Conservation (phyloP, 2,113 vertebrate species). For the Odocoileus virginianus region DNA sequence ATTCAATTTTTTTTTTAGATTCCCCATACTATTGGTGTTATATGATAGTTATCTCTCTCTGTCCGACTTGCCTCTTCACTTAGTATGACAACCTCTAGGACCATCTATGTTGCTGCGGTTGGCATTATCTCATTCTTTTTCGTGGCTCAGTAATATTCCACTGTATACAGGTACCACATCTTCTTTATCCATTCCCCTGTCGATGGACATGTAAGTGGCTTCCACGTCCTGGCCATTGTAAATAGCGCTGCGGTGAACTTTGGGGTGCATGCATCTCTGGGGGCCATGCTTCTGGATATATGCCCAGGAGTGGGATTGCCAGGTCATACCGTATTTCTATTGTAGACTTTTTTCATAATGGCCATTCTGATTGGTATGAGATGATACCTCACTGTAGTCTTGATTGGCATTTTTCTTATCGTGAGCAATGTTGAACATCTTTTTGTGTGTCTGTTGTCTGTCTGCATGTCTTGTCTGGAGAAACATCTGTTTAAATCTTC, state of each 20-base stretch:
- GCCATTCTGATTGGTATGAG: neutral
- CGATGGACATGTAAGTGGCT: neutral
- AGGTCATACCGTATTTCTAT: too few species aligned
- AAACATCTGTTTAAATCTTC: neutral
- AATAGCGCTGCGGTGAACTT: accelerated
- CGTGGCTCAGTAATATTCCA: accelerated
- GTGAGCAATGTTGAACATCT: accelerated
- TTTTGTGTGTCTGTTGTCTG: accelerated
- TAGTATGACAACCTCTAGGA: neutral
- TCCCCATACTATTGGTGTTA: neutral
- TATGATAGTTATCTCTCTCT: neutral
- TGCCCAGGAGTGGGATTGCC: neutral
- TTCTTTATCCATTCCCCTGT: accelerated
- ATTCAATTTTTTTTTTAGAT: neutral
- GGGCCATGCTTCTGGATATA: accelerated
- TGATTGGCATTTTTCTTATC: neutral
- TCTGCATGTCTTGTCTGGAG: neutral
- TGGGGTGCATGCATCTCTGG: accelerated
- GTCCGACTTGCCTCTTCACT: neutral
- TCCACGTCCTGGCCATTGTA: accelerated
- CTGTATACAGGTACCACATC: accelerated
- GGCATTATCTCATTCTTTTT: neutral
- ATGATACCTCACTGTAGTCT: neutral
- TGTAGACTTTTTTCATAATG: neutral
- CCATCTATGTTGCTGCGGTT: neutral